Evolutionary conservation across 2,888 invertebrate genomes (phyloP), one percentile per base, ranked within the genome.

Genomic region (Athalia cordata): DNA sequence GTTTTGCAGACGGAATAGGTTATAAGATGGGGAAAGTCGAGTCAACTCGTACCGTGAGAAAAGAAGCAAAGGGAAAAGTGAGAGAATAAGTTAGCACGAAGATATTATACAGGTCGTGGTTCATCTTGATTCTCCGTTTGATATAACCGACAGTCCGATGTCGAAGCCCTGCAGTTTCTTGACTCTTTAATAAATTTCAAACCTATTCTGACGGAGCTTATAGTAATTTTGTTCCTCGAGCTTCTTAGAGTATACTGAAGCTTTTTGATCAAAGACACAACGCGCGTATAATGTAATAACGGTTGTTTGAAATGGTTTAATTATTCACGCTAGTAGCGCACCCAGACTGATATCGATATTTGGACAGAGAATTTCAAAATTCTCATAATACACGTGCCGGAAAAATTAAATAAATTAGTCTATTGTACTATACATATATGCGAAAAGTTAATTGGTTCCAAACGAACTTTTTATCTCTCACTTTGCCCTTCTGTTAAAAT

Each of bases 151-250:
- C 29, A n/a, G 55, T 11, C 7, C 3, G 29, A 65, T 68, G 11
- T n/a, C 11, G n/a, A 68, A 68, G 13, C 67, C 52, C 52, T 67
- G 29, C 29, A 29, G 29, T 29, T 29, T 11, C 67, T 67, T 52
- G 29, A n/a, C 67, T 67, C 43, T 15, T 50, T 9, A 8, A 52
- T 9, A 11, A 52, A 67, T 67, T 52, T 52, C 11, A 13, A 7
- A 47, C 8, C 49, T 15, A 15, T 9, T 49, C 67, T 6, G 67
- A 67, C 29, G 52, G 43, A 68, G 68, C 29, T 55, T 11, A 43
- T 29, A 68, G 68, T 68, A 68, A 68, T 68, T 68, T 52, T 55
- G 29, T 29, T n/a, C 52, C 7, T 29, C 68, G 15, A 68, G 29
- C 29, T 5, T 55, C 68, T 52, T 6, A 29, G 52, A 29, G 15